Base-by-base conservation (phyloP, 2,888 invertebrate genomes). In the Drosophila leonis region DNA sequence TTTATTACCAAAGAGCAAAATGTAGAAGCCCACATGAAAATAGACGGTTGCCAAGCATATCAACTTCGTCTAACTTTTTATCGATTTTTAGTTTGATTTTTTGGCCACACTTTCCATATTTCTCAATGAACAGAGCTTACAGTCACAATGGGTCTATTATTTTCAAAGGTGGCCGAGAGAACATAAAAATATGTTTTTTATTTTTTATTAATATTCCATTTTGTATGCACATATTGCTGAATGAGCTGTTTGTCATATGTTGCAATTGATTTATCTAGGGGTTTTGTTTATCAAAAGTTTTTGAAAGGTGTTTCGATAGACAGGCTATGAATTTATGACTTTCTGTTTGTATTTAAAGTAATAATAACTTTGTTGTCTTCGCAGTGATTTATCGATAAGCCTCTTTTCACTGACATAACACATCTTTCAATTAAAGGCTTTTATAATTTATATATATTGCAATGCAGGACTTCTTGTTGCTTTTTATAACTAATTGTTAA, bases 11-110 rank as follows among this genome's bases (percentile, higher is more conserved):
- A 15, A 51, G 55, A 49, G 49, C 46, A 15, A 77, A 78, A 54
- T 60, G 56, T 65, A 54, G 77, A 49, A 80, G 80, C 71, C 61
- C 61, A 67, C 67, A 63, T 71, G 54, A 65, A 62, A 71, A 59
- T 52, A 44, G 29, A 37, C 29, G 61, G 44, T 62, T 33, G 18
- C 39, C 49, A 59, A 55, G 72, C 37, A 18, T 2, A 41, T 56
- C 54, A 71, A 75, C 41, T 54, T 64, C n/a, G 35, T 60, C 51
- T 69, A 59, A 20, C 48, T 37, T 48, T 54, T 65, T 70, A 57
- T 65, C 59, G 49, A 49, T 73, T 73, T 62, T 51, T 52, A 49
- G 9, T 56, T 54, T 29, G 57, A 51, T 44, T 74, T 54, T 54
- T 64, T 55, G 48, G 39, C 29, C 59, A 55, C 33, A 27, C 55